These are phyloP conservation scores for Aulostomus chinensis DNA, from an alignment of 2,797 vertebrate genomes.

Conservation along the genomic window DNA sequence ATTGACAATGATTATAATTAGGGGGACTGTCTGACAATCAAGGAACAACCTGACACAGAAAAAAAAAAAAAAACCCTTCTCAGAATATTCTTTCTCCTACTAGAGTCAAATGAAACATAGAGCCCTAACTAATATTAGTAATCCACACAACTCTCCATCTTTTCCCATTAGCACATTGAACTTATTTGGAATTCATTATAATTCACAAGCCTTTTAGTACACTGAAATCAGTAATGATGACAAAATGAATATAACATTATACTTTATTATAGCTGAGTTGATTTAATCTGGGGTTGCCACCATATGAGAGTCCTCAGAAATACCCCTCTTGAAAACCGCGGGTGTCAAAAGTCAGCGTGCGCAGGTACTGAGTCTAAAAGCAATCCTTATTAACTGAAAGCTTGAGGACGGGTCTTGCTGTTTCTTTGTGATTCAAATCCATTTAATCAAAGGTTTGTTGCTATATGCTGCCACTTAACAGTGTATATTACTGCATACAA, in stretches of 20 bases:
- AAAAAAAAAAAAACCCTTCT: slow-evolving; percentile 36
- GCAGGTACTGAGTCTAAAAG: slow-evolving; percentile 75
- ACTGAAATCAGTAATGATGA: slow-evolving; percentile 76
- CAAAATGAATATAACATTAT: slow-evolving; percentile 81
- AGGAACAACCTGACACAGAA: slow-evolving; percentile 59
- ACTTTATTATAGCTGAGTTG: slow-evolving; percentile 76
- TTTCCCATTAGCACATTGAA: slow-evolving; percentile 73
- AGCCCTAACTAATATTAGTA: slow-evolving; percentile 75
- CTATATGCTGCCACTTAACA: slow-evolving; percentile 83
- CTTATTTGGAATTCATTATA: slow-evolving; percentile 79
- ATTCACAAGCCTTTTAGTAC: slow-evolving; percentile 73
- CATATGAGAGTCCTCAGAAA: slow-evolving; percentile 72
- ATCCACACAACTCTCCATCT: slow-evolving; percentile 66
- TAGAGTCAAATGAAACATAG: slow-evolving; percentile 69
- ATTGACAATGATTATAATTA: slow-evolving; percentile 49
- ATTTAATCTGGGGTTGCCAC: slow-evolving; percentile 78
- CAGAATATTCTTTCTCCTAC: slow-evolving; percentile 61
- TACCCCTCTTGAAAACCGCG: slow-evolving; percentile 70
- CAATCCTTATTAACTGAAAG: slow-evolving; percentile 77
- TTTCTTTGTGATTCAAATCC: slow-evolving; percentile 87
- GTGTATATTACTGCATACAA: slow-evolving; percentile 84
- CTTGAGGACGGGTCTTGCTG: slow-evolving; percentile 79
- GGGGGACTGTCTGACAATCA: slow-evolving; percentile 50
- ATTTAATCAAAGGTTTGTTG: slow-evolving; percentile 89
- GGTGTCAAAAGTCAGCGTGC: slow-evolving; percentile 78